Percentiles rank a stretch among this genome's conserved stretches.
Evolutionary conservation across 2,797 vertebrate species (phyloP).

Genomic region (Holocentrus rufus): DNA sequence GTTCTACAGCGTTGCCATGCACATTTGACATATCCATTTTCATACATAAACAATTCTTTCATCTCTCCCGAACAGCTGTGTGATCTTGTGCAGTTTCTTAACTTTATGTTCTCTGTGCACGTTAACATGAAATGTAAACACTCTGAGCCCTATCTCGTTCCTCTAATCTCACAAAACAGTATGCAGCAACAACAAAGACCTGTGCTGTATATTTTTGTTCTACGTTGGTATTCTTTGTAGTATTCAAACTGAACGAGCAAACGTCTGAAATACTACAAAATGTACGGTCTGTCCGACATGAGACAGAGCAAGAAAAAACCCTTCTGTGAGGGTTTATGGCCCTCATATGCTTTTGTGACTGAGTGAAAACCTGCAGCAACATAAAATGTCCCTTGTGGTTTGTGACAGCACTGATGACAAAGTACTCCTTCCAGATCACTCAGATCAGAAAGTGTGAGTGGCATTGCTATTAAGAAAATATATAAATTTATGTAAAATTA

Average conservation of each 20-base stretch:
- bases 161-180: conserved; percentile 58
- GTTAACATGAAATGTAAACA: conserved; percentile 37
- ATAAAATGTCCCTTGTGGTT: conserved; percentile 28
- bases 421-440: conserved; percentile 51
- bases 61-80: conserved; percentile 24
- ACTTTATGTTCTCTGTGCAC: conserved; percentile 11
- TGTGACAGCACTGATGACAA: conserved; percentile 53
- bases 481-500: conserved; percentile 51
- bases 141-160: conserved; percentile 18
- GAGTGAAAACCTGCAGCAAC: conserved; percentile 24
- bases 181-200: conserved; percentile 35
- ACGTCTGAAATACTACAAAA: background rate
- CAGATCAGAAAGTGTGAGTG: conserved; percentile 38
- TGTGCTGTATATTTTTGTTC: conserved; percentile 31
- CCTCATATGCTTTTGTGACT: conserved; percentile 49
- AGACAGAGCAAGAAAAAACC: conserved; percentile 49
- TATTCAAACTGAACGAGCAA: conserved; percentile 11
- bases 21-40: conserved; percentile 46
- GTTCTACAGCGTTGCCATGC: conserved; percentile 26
- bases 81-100: conserved; percentile 36
- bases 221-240: background rate
- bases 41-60: conserved; percentile 10
- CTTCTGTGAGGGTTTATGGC: conserved; percentile 35
- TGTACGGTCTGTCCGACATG: conserved; percentile 26
- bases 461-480: conserved; percentile 48